Evolutionary conservation across 2,797 vertebrate genomes (phyloP).

Genomic region (Sandelia bainsii): DNA sequence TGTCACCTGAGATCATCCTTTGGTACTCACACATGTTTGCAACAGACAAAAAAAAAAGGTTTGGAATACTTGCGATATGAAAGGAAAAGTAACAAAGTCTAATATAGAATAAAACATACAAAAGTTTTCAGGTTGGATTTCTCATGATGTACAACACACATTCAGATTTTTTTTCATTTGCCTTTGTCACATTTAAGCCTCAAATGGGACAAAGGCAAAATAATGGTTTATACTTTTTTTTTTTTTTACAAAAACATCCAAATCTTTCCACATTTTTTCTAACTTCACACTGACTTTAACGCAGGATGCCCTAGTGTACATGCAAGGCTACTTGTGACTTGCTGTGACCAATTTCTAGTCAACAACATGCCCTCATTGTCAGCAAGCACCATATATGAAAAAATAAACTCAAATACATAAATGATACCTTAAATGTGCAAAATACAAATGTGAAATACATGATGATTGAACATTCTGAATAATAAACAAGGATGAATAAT

Average conservation of each 20-base stretch:
- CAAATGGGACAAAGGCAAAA: constrained; percentile 15
- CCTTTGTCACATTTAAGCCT: constrained; percentile 23
- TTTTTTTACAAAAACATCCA: constrained; percentile 10
- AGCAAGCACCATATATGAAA: constrained; percentile 88
- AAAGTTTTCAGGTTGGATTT: constrained; percentile 29
- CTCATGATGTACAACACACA: constrained; percentile 48
- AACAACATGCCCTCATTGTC: constrained; percentile 41
- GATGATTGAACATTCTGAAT: constrained; percentile 89
- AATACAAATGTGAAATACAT: constrained; percentile 95
- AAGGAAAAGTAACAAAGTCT: constrained; percentile 49
- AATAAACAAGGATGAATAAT: constrained; percentile 73
- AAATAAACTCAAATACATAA: constrained; percentile 83
- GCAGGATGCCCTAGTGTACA: constrained; percentile 33
- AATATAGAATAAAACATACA: constrained; percentile 41
- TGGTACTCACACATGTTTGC: constrained; percentile 67
- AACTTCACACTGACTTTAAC: constrained; percentile 28
- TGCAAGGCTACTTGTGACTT: constrained; percentile 44
- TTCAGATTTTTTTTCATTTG: constrained; percentile 39
- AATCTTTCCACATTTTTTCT: constrained; percentile 16
- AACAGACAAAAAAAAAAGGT: constrained; percentile 54
- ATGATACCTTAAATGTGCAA: constrained; percentile 94
- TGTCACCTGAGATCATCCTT: constrained; percentile 84
- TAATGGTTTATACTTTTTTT: neutral
- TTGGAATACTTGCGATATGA: constrained; percentile 75
- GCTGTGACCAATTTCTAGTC: constrained; percentile 2